Percentiles rank a stretch among this genome's conserved stretches.
Conservation (phyloP, 2,113 vertebrate species). For the Atractosteus spatula region DNA sequence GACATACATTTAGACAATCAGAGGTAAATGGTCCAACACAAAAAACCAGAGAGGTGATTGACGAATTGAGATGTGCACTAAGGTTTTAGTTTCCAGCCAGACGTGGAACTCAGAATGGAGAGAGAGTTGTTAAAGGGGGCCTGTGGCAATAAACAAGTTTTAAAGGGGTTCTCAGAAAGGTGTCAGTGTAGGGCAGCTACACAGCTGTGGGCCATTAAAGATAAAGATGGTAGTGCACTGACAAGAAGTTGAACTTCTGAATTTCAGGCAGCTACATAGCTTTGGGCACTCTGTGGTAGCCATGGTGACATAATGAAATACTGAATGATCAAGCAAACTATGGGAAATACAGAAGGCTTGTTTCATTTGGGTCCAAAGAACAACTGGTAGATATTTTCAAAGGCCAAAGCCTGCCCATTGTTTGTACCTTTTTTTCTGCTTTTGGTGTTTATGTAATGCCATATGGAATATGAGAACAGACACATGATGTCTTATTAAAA, state of each 20-base stretch:
- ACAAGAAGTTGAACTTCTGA: neutral
- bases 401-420: too few relatives aligned
- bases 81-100: neutral
- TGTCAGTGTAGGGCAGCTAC: neutral
- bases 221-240: too few relatives aligned
- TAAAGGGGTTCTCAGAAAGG: constrained; percentile 7
- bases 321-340: neutral
- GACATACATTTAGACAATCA: constrained; percentile 45
- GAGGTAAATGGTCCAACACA: constrained; percentile 36
- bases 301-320: neutral
- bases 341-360: neutral
- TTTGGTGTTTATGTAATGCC: too few relatives aligned
- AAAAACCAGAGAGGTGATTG: constrained; percentile 27
- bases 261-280: neutral
- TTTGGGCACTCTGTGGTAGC: neutral
- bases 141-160: neutral
- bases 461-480: too few relatives aligned
- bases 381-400: neutral
- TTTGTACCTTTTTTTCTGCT: too few relatives aligned
- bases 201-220: neutral
- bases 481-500: too few relatives aligned
- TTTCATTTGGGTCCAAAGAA: neutral
- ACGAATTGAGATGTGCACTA: constrained; percentile 21
- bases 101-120: too few relatives aligned
- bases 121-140: constrained; percentile 6